A percentile compares a stretch with the other conserved stretches of the same genome.
Conservation (phyloP, 2,113 vertebrate genomes). For the Butorides virescens region DNA sequence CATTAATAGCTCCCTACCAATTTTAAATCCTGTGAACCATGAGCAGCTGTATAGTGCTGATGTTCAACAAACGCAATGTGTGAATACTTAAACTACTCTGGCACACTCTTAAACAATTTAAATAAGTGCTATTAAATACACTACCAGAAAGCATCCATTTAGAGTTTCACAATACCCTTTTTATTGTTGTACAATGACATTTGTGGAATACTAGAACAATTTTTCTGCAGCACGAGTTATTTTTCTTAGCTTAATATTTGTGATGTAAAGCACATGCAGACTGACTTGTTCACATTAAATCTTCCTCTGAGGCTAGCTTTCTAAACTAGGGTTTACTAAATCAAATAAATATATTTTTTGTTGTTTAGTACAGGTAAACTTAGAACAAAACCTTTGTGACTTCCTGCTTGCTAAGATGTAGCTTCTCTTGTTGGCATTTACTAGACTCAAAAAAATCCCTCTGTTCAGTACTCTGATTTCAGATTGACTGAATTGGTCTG, state of each 20-base stretch:
- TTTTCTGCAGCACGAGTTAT: not conserved
- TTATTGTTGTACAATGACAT: not conserved
- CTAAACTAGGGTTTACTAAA: not conserved
- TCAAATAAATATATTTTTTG: not conserved
- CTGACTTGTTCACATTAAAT: not conserved
- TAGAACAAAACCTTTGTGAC: not conserved
- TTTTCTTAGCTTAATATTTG: not conserved
- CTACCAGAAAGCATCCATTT: not conserved
- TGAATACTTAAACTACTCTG: not conserved
- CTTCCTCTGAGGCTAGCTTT: not conserved
- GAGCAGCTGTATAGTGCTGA: not conserved
- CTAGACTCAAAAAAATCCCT: not conserved
- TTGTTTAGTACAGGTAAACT: not conserved
- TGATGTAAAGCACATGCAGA: not conserved
- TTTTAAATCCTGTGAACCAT: not conserved
- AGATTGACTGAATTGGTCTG: not conserved
- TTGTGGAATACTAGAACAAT: not conserved
- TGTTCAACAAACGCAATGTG: not conserved
- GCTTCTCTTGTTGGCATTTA: not conserved
- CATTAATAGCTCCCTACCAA: not conserved
- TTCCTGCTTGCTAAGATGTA: not conserved
- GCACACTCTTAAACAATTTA: not conserved
- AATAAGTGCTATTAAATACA: not conserved
- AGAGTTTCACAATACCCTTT: not conserved
- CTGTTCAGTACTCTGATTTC: not conserved